These are phyloP conservation scores for Cryptophagus acutangulus DNA, from an alignment of 2,888 invertebrate species.

Conservation along the genomic window DNA sequence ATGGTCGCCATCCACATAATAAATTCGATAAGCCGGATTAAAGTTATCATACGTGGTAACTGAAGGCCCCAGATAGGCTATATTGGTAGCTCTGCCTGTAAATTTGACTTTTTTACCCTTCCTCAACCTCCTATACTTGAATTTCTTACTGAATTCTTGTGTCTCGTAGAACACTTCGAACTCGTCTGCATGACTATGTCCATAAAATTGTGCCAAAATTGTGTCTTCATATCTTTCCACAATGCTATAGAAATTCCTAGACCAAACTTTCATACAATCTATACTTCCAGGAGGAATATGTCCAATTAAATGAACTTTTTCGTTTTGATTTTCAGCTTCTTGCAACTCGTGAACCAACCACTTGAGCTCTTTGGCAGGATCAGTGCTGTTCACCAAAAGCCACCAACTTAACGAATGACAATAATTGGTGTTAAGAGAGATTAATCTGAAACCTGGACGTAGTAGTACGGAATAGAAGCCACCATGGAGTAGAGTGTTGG, in stretches of 20 bases:
- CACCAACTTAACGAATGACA: slow-evolving; percentile 95
- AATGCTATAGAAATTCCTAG: slow-evolving; percentile 84
- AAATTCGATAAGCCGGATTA: slow-evolving; percentile 94
- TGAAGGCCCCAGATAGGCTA: slow-evolving; percentile 90
- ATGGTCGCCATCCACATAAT: slow-evolving; percentile 90
- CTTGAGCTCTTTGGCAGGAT: slow-evolving; percentile 89
- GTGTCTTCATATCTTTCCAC: slow-evolving; percentile 83
- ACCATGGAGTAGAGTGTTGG: slow-evolving; percentile 76
- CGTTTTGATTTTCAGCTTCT: slow-evolving; percentile 84
- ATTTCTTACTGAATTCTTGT: slow-evolving; percentile 61
- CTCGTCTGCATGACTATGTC: slow-evolving; percentile 91
- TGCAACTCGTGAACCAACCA: slow-evolving; percentile 93
- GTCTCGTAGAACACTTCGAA: slow-evolving; percentile 90
- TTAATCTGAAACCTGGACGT: slow-evolving; percentile 81
- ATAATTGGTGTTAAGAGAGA: slow-evolving; percentile 92
- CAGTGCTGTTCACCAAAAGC: slow-evolving; percentile 91
- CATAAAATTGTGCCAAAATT: slow-evolving; percentile 85
- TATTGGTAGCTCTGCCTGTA: slow-evolving; percentile 65
- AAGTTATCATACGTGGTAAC: slow-evolving; percentile 88
- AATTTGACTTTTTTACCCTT: slow-evolving; percentile 27
- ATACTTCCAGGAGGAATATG: slow-evolving; percentile 93
- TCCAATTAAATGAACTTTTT: slow-evolving; percentile 95
- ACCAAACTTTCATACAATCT: slow-evolving; percentile 93
- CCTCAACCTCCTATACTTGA: slow-evolving; percentile 22
- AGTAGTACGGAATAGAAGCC: slow-evolving; percentile 89